Evolutionary conservation across 2,888 invertebrate species (phyloP), one percentile per base, ranked within the genome.

Genomic region (Apamea monoglypha): DNA sequence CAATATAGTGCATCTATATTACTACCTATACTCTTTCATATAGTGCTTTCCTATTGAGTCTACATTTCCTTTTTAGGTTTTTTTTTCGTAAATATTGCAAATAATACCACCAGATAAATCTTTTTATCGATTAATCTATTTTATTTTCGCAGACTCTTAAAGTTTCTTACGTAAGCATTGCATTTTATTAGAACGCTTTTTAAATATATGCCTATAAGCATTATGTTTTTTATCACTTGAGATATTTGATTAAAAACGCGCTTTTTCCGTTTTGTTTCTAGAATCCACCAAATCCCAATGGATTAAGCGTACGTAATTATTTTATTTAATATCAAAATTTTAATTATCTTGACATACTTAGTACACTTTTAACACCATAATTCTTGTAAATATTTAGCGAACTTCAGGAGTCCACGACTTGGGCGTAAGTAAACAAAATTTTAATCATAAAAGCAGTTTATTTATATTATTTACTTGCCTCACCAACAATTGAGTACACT

Each of bases 151-250:
- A 91, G 91, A 77, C 85, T 16, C 86, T 91, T 29, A 89, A 85
- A 88, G 88, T 91, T 40, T 66, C 89, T 44, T 91, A 91, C 68
- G 91, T 91, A 87, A 91, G 91, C 87, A 76, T 68, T 32, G 14
- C 29, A 36, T 64, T 63, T 61, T 36, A 36, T 29, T 32, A 40
- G 29, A 50, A 64, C 2, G 10, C 16, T 61, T 75, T 75, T 59
- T 25, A 21, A 36, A 7, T 36, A 56, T 40, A 12, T 44, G 40
- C 59, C 0, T 18, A 5, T 14, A 29, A 25, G 3, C n/a, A 66
- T n/a, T n/a, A n/a, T n/a, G n/a, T 6, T 1, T 14, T 32, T 44
- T 12, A 50, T 36, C 0, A 16, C 1, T 63, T 40, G 1, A 18
- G 1, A 44, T 3, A n/a, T 53, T n/a, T n/a, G 10, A 40, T 50